Evolutionary conservation across 2,113 vertebrate genomes (phyloP).

Genomic region (Mobula hypostoma): DNA sequence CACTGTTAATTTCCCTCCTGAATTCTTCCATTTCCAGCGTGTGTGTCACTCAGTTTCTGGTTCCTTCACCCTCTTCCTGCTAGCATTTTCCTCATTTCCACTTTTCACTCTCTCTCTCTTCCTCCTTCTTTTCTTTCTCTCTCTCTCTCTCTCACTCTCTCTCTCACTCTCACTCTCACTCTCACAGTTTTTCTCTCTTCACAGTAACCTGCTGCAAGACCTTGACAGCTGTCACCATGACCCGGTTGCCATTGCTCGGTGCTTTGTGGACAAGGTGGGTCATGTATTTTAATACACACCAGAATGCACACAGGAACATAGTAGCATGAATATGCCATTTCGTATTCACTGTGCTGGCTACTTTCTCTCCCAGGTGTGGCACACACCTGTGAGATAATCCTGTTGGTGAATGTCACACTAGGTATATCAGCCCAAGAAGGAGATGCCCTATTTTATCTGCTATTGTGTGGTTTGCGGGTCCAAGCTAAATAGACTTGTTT

Average conservation of each 20-base stretch:
- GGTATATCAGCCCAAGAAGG: background rate
- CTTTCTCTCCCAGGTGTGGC: too few relatives aligned
- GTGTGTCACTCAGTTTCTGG: background rate
- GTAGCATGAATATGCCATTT: too few relatives aligned
- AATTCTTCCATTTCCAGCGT: background rate
- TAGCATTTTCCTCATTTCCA: too few relatives aligned
- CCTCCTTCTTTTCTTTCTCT: slow-evolving; percentile 43
- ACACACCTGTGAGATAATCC: too few relatives aligned
- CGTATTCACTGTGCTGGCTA: background rate
- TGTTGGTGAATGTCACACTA: too few relatives aligned
- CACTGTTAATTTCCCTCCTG: too few relatives aligned
- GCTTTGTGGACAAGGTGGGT: slow-evolving; percentile 87
- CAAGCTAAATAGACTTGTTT: background rate
- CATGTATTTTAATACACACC: background rate
- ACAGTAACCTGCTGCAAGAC: slow-evolving; percentile 79
- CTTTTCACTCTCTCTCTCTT: background rate
- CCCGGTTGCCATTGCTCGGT: slow-evolving; percentile 81
- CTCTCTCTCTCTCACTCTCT: slow-evolving; percentile 46
- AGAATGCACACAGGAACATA: too few relatives aligned
- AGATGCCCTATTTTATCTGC: background rate
- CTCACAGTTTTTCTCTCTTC: slow-evolving; percentile 39
- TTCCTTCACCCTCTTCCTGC: background rate
- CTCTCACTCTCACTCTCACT: slow-evolving; percentile 14
- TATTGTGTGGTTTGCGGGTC: background rate
- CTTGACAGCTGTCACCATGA: slow-evolving; percentile 82